Evolutionary conservation across 2,888 invertebrate species (phyloP), one percentile per base, ranked within the genome.

Genomic region (Torymus aiolomorphi): DNA sequence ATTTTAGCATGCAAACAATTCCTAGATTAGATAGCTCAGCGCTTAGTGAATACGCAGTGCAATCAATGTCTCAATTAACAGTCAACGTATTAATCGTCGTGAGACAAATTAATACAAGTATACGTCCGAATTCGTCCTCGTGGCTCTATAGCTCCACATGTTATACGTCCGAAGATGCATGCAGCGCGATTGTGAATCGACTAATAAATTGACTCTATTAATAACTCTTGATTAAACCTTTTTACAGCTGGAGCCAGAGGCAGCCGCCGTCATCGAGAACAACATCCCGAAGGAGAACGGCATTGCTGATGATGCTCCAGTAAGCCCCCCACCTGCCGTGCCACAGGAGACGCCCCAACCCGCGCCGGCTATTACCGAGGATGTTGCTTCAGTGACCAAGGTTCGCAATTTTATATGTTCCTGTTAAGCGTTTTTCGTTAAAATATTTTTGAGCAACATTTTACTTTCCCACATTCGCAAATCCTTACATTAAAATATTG

Each of bases 351-450:
- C 76, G n/a, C 49, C 57, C 52, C 78, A 78, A 51, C 84, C 86
- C n/a, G 88, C 86, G 52, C 89, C 90, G 16, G 89, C 88, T 75
- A 90, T 90, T 81, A 90, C 89, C 79, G 90, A 90, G 84, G 90
- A 90, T 75, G 90, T 90, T 76, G 88, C 90, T 79, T 90, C 90
- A 11, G 90, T 90, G 61, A 89, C 89, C 81, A 90, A 89, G 88
- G 90, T 89, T 82, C 77, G 81, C 52, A 65, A 51, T 11, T 51
- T 52, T 8, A 8, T 42, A 42, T 5, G 8, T 8, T 42, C 8
- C 8, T 42, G 8, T 42, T 8, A 42, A 42, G 42, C 42, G 42
- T 42, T 42, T 42, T 42, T 5, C 8, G 42, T 42, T 42, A 42
- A 42, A 42, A 0, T 42, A 20, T 2, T 1, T 20, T n/a, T n/a